phyloP scores from a whole-genome alignment of 23 tunicate genomes.

The Diplosoma virens region DNA sequence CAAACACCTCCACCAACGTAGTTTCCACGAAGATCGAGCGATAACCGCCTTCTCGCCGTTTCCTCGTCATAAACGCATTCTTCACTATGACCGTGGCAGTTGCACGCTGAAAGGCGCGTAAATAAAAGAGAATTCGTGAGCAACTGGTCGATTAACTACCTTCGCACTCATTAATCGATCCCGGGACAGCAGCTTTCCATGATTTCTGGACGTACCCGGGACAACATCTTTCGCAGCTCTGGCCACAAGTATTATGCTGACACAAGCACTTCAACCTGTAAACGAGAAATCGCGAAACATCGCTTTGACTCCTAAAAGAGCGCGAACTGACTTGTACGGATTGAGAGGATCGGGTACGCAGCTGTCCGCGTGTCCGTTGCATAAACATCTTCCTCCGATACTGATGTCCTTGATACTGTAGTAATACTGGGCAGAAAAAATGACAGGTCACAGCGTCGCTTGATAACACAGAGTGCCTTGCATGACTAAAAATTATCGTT shows the following conservation, averaged over 20 bases:
- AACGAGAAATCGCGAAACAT: no score
- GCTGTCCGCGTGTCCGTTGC: constrained; percentile 96
- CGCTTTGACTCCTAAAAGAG: no score
- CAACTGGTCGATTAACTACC: constrained; percentile 12
- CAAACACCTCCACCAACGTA: constrained; percentile 97
- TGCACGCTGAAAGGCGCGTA: constrained; percentile 75
- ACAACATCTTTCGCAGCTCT: constrained; percentile 86
- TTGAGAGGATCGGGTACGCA: constrained; percentile 78
- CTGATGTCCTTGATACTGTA: constrained; percentile 98
- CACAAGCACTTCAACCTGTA: constrained; percentile 84
- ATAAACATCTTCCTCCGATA: constrained; percentile 97
- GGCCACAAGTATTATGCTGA: constrained; percentile 94
- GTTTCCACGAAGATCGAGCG: constrained; percentile 76
- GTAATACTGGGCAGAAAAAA: constrained; percentile 68
- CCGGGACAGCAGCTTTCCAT: constrained; percentile 93
- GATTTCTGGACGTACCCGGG: constrained; percentile 89
- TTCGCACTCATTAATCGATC: constrained; percentile 91
- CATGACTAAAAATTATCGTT: no score
- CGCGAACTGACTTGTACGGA: constrained; percentile 79
- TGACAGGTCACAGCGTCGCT: no score
- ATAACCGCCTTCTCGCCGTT: constrained; percentile 63
- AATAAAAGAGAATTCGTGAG: no score
- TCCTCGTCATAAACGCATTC: constrained; percentile 87
- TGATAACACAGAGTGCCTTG: no score
- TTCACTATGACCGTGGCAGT: constrained; percentile 88